These are phyloP conservation scores for Bombus impatiens DNA, from an alignment of 1,140 invertebrate species.

Conservation along the genomic window DNA sequence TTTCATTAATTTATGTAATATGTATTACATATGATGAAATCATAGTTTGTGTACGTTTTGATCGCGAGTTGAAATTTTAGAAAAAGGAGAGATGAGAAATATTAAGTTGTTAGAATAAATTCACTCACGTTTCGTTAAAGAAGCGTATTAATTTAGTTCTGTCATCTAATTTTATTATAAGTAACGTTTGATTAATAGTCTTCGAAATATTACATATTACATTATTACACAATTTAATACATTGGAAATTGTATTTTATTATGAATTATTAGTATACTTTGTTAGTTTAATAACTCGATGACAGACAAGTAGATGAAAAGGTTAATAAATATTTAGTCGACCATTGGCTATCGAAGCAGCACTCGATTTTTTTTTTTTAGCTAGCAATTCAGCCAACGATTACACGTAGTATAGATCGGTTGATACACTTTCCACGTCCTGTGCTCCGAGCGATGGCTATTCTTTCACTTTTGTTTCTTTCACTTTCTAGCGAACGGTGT, in stretches of 20 bases:
- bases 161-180: no score
- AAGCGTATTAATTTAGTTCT: no score
- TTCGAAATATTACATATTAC: no score
- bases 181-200: no score
- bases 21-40: no score
- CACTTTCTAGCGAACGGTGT: slow-evolving; percentile 38
- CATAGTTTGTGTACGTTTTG: no score
- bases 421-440: slow-evolving; percentile 39
- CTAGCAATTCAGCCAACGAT: not conserved
- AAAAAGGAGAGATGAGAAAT: no score
- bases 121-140: no score
- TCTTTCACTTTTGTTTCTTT: slow-evolving; percentile 56
- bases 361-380: not conserved
- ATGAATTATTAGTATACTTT: not conserved
- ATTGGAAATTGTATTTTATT: not conserved
- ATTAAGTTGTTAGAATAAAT: no score
- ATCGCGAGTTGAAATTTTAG: no score
- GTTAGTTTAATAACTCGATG: not conserved
- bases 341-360: not conserved
- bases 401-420: not conserved
- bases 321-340: not conserved
- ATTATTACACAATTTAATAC: not conserved
- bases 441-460: slow-evolving; percentile 8
- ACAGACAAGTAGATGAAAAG: not conserved
- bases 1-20: not conserved